These are phyloP conservation scores for Lucilia sericata DNA, from an alignment of 1,140 invertebrate genomes.

Conservation along the genomic window DNA sequence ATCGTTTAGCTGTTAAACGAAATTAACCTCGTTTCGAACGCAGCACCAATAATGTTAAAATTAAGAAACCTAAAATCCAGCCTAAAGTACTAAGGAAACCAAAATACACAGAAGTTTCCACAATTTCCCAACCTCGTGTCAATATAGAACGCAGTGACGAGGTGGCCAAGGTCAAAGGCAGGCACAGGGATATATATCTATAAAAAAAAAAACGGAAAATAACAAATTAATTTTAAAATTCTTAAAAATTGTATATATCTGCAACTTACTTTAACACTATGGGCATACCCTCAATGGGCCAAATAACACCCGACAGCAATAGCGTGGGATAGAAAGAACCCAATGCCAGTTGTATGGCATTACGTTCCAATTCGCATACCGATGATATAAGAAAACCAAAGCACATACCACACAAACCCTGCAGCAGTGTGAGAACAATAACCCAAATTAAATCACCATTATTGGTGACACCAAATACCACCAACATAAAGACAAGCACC, in stretches of 20 bases:
- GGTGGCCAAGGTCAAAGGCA: slow-evolving; percentile 92
- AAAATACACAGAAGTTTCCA: slow-evolving; percentile 85
- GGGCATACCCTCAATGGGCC: slow-evolving; percentile 92
- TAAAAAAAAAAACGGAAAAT: slow-evolving; percentile 35
- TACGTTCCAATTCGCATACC: slow-evolving; percentile 90
- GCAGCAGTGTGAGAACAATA: slow-evolving; percentile 84
- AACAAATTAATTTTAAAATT: neutral
- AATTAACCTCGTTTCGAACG: slow-evolving; percentile 76
- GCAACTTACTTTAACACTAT: slow-evolving; percentile 73
- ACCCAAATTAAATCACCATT: slow-evolving; percentile 87
- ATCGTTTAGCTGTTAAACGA: no score
- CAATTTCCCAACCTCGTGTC: slow-evolving; percentile 88
- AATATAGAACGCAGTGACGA: slow-evolving; percentile 89
- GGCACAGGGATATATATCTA: slow-evolving; percentile 81
- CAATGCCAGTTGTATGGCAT: slow-evolving; percentile 92
- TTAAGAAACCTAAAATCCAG: slow-evolving; percentile 90
- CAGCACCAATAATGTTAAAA: slow-evolving; percentile 83
- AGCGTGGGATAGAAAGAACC: slow-evolving; percentile 96
- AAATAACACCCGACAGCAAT: slow-evolving; percentile 90
- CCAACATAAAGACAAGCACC: slow-evolving; percentile 90
- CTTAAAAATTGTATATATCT: no score
- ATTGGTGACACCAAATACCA: slow-evolving; percentile 88
- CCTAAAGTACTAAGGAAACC: slow-evolving; percentile 89
- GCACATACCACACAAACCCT: slow-evolving; percentile 94
- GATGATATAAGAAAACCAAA: slow-evolving; percentile 95